phyloP scores from a whole-genome alignment of 2,888 invertebrate genomes.

The Serrognathus titanus region DNA sequence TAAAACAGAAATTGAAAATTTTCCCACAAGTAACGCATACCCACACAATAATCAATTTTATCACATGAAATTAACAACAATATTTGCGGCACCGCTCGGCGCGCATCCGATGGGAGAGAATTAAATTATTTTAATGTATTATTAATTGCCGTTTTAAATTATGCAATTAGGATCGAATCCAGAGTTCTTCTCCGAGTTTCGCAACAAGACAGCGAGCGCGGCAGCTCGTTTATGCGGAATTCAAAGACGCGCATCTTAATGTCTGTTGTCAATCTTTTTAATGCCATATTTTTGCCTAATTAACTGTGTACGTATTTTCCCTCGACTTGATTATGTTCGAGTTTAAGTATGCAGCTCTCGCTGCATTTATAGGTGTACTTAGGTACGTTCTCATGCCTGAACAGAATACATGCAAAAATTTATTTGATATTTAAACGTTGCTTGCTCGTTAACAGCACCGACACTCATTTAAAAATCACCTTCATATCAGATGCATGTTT shows the following conservation, averaged over 20 bases:
- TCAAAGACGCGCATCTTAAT: slow-evolving; percentile 4
- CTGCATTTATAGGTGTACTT: too few species aligned
- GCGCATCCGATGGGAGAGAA: not conserved
- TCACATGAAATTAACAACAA: too few species aligned
- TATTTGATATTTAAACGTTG: too few species aligned
- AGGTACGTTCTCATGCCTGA: too few species aligned
- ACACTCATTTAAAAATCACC: slow-evolving; percentile 10
- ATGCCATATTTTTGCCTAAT: slow-evolving; percentile 14
- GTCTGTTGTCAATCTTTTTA: slow-evolving; percentile 9
- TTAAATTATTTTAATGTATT: slow-evolving; percentile 10
- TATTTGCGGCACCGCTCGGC: not conserved
- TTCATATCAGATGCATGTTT: not conserved
- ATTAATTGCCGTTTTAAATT: slow-evolving; percentile 10
- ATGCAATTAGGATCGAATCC: slow-evolving; percentile 10
- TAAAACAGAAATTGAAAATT: too few species aligned
- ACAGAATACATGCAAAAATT: too few species aligned
- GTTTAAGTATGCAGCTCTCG: slow-evolving; percentile 1
- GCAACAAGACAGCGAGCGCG: not conserved
- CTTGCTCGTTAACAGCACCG: slow-evolving; percentile 5
- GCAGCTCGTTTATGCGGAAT: not conserved
- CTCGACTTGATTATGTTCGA: slow-evolving; percentile 12
- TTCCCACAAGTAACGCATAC: too few species aligned
- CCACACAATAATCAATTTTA: too few species aligned
- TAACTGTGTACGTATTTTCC: slow-evolving; percentile 9
- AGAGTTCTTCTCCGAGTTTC: not conserved